Evolutionary conservation across 2,888 invertebrate genomes (phyloP).

Genomic region (Caenorhabditis virilis): DNA sequence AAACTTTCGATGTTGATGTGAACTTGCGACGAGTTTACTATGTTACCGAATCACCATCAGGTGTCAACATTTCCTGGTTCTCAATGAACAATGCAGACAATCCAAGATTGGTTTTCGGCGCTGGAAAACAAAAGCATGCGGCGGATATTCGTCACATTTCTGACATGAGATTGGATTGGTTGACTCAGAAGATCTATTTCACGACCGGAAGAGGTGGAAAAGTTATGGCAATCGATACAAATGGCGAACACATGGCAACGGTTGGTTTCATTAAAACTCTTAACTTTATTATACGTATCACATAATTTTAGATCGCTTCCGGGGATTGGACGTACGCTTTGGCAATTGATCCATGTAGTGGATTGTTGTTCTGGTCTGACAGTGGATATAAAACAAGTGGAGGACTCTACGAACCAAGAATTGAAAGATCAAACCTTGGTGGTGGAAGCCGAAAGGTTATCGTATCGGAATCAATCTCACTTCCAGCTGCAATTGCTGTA

Average conservation of each 20-base stretch:
- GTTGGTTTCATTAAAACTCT: background rate
- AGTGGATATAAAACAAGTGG: constrained; percentile 65
- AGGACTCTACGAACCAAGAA: constrained; percentile 73
- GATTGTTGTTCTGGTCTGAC: constrained; percentile 89
- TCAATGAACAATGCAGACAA: constrained; percentile 66
- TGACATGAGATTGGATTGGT: constrained; percentile 81
- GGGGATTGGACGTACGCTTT: constrained; percentile 92
- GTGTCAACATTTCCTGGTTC: constrained; percentile 68
- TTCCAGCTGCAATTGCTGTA: constrained; percentile 91
- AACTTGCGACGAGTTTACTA: constrained; percentile 59
- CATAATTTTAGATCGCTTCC: constrained; percentile 76
- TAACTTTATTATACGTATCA: background rate
- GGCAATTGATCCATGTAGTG: constrained; percentile 94
- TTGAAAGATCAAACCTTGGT: constrained; percentile 92
- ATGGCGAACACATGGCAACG: constrained; percentile 49
- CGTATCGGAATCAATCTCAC: constrained; percentile 86
- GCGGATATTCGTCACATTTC: constrained; percentile 60
- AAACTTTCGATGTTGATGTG: constrained; percentile 68
- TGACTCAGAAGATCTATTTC: constrained; percentile 95
- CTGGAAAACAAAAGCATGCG: constrained; percentile 47
- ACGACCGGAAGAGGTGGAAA: constrained; percentile 88
- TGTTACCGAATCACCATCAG: constrained; percentile 64
- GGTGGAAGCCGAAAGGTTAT: constrained; percentile 82
- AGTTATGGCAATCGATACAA: constrained; percentile 45
- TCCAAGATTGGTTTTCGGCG: constrained; percentile 59